Evolutionary conservation across 2,113 vertebrate genomes (phyloP).

Genomic region (Microtus pennsylvanicus): DNA sequence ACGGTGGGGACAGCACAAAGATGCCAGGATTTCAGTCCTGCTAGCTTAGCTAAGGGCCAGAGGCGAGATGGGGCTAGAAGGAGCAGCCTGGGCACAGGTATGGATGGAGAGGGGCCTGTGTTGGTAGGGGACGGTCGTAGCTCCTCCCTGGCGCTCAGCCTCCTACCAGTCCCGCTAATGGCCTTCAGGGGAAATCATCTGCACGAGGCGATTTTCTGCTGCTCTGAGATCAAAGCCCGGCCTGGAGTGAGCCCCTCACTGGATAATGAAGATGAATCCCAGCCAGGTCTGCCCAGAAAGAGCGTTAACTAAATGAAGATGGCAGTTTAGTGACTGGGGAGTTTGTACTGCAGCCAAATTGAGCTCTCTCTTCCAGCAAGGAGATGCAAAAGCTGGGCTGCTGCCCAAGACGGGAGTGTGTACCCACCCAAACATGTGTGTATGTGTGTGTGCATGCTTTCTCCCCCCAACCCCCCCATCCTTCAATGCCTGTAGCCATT

Average conservation of each 20-base stretch:
- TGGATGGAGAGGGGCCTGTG: not conserved
- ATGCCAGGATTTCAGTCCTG: not conserved
- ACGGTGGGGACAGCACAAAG: not conserved
- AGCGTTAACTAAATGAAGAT: slow-evolving; percentile 85
- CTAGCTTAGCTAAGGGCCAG: not conserved
- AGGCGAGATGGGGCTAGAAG: not conserved
- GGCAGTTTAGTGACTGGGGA: slow-evolving; percentile 84
- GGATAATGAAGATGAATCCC: slow-evolving; percentile 87
- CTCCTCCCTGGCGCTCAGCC: slow-evolving; percentile 66
- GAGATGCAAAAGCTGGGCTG: slow-evolving; percentile 83
- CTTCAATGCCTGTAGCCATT: not conserved
- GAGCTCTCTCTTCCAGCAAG: slow-evolving; percentile 83
- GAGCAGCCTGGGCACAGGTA: not conserved
- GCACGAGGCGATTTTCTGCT: slow-evolving; percentile 78
- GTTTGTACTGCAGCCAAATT: slow-evolving; percentile 86
- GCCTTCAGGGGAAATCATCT: slow-evolving; percentile 75
- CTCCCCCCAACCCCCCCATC: not conserved
- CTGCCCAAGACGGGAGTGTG: slow-evolving; percentile 76
- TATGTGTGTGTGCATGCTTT: no score
- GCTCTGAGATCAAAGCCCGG: slow-evolving; percentile 80
- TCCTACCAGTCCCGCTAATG: slow-evolving; percentile 68
- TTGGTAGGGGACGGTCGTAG: not conserved
- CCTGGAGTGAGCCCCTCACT: slow-evolving; percentile 75
- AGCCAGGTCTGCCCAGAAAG: slow-evolving; percentile 85
- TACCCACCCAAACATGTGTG: slow-evolving; percentile 21